Base-by-base conservation (phyloP, 2,797 vertebrate genomes). In the Brachyalestes nurse region DNA sequence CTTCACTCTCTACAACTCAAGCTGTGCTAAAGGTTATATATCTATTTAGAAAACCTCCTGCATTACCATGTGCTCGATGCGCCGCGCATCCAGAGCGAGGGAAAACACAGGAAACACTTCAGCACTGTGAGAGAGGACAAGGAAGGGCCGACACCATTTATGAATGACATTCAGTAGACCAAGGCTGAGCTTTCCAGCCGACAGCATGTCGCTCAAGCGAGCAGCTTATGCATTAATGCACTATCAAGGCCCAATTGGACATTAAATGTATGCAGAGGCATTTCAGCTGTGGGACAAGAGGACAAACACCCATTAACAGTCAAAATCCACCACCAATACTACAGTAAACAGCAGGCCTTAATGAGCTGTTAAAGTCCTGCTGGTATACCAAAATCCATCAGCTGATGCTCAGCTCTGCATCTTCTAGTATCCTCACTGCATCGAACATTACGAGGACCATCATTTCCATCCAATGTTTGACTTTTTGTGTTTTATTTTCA, bases 41-140 rank as follows among this genome's bases (percentile, higher is more conserved):
- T 28, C 60, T 62, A 34, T 62, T 62, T 62, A 62, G 25, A 62
- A 62, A 62, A 62, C 23, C 60, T 62, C 25, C 60, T 16, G 60
- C 4, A 62, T 34, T 62, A 62, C 13, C 60, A 25, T 62, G 23
- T n/a, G n/a, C n/a, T n/a, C n/a, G n/a, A n/a, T n/a, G n/a, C n/a
- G n/a, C n/a, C 25, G 25, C 23, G 34, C 5, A 6, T 14, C 25
- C 60, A 16, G 14, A 34, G 60, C 28, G 25, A n/a, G n/a, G n/a
- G n/a, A n/a, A n/a, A n/a, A n/a, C n/a, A n/a, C n/a, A 61, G 58
- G 58, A 14, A 34, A 28, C 60, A 28, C 60, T 62, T 62, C 60
- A 62, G 25, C 12, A 16, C 60, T 16, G 60, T 2, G 25, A 16
- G 60, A 62, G 60, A 62, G 60, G 13, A 62, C 25, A 21, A 62